Evolutionary conservation across 2,797 vertebrate genomes (phyloP).

Genomic region (Zonotrichia albicollis): DNA sequence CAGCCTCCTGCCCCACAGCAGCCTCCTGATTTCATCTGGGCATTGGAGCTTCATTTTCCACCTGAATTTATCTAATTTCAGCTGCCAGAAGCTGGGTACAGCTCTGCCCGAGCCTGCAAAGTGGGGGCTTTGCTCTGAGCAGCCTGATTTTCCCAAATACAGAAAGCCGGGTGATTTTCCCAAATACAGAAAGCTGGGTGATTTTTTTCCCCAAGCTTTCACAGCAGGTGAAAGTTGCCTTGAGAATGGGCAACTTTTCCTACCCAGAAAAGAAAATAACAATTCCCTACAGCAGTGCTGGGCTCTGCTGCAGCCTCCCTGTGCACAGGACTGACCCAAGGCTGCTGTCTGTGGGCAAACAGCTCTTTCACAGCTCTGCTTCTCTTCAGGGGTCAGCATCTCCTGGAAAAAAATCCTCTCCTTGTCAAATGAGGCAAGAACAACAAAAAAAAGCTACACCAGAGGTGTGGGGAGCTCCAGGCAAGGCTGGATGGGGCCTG

Average conservation of each 20-base stretch:
- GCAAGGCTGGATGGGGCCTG: background rate
- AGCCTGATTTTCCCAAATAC: background rate
- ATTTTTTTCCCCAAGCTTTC: background rate
- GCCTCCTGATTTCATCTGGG: background rate
- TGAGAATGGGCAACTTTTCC: background rate
- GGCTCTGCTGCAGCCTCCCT: background rate
- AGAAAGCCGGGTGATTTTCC: background rate
- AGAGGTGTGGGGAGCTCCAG: background rate
- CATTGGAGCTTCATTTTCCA: background rate
- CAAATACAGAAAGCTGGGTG: background rate
- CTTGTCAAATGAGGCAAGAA: background rate
- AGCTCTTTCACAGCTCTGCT: background rate
- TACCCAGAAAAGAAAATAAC: background rate
- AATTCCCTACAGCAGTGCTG: background rate
- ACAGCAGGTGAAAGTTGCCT: background rate
- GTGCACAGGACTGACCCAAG: background rate
- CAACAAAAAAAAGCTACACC: background rate
- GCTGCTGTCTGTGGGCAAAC: background rate
- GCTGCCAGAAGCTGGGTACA: background rate
- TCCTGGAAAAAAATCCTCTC: background rate
- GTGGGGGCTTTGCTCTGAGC: background rate
- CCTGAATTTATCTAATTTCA: background rate
- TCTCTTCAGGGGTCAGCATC: background rate
- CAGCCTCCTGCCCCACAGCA: rapidly evolving
- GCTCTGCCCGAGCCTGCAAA: background rate